These are phyloP conservation scores for Melinaea menophilus DNA, from an alignment of 2,888 invertebrate species.

Conservation along the genomic window DNA sequence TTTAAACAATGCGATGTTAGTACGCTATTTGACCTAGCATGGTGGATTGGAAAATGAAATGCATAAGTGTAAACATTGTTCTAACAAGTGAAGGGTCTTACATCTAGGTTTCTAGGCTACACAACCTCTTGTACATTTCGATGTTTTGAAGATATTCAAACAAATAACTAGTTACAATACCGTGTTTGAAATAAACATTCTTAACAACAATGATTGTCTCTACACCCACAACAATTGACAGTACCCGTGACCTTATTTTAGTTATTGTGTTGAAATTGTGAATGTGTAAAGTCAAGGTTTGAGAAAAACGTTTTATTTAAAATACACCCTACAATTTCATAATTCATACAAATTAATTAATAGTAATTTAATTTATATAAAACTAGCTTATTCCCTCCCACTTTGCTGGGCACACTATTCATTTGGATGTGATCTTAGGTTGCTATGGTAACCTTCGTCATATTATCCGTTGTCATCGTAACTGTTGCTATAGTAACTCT, in stretches of 20 bases:
- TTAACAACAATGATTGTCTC: conserved; percentile 7
- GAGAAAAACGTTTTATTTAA: conserved; percentile 5
- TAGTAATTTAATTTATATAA: too few relatives aligned
- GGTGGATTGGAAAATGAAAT: too few relatives aligned
- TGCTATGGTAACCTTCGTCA: too few relatives aligned
- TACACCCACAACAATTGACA: conserved; percentile 9
- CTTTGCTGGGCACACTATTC: too few relatives aligned
- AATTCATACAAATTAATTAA: too few relatives aligned
- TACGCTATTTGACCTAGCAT: too few relatives aligned
- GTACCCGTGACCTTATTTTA: conserved; percentile 14
- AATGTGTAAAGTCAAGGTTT: conserved; percentile 16
- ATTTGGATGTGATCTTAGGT: too few relatives aligned
- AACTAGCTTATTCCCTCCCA: too few relatives aligned
- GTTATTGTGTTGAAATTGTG: conserved; percentile 17
- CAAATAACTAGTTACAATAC: not conserved
- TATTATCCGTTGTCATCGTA: too few relatives aligned
- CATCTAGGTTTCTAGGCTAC: conserved; percentile 1
- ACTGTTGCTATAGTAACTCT: too few relatives aligned
- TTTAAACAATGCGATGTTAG: too few relatives aligned
- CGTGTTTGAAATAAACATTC: not conserved
- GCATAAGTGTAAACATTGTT: not conserved
- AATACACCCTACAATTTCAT: too few relatives aligned
- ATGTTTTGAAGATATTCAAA: not conserved
- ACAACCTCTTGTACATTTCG: not conserved
- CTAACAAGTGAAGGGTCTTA: not conserved